Evolutionary conservation across 2,888 invertebrate genomes (phyloP), one percentile per base, ranked within the genome.

Genomic region (Apodemia mormo): DNA sequence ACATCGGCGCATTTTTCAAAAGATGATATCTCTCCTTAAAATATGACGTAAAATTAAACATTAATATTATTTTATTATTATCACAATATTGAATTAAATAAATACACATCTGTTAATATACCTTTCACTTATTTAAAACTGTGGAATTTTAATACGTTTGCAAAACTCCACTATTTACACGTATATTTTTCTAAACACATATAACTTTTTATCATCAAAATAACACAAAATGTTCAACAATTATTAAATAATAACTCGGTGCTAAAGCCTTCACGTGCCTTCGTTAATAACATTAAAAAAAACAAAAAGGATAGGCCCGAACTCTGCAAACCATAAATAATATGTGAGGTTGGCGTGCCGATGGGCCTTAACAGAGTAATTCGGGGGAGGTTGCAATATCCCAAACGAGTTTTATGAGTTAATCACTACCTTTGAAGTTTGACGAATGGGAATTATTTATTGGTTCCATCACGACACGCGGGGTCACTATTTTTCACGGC

Each of bases 391-490:
- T 74, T 75, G 73, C 77, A 75, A 77, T 77, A 80, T 79, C 80
- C 79, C 78, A 81, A 81, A 79, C 79, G 78, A 79, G 82, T 82
- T 89, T 89, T 90, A 91, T 88, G 86, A 86, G 88, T 89, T 91
- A 92, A 92, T 92, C 90, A 85, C 81, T 78, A 77, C 79, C 82
- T 88, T 89, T 86, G 87, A 90, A 89, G 85, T 91, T 92, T 92
- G 92, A 91, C 87, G 87, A 84, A 92, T 86, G 79, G 80, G 78
- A 77, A 77, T 76, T 81, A 87, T 89, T 90, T 90, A 91, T 92
- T 78, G 86, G 77, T 81, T 85, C 71, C 79, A 81, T 85, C 91
- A 91, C 91, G 91, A 77, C 76, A 82, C 76, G 72, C 68, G 73
- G 74, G 65, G 69, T 64, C 56, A 43, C 70, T 72, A 72, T 73